These are phyloP conservation scores for Sternarchorhynchus goeldii DNA, from an alignment of 2,797 vertebrate genomes.

Conservation along the genomic window DNA sequence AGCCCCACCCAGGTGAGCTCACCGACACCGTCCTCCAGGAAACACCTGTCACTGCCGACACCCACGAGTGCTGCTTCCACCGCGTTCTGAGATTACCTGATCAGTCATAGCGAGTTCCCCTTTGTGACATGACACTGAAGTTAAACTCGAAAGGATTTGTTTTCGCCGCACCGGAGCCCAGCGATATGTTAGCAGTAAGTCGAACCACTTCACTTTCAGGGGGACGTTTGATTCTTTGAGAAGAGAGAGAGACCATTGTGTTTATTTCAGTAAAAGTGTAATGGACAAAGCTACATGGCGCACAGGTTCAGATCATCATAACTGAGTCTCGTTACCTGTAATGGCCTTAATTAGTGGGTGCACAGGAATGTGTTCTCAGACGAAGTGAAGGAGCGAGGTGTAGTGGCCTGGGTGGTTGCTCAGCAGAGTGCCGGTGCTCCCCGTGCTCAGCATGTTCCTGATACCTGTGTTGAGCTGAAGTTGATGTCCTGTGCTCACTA, in stretches of 20 bases:
- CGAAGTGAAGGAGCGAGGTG: background rate
- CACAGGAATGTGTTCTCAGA: background rate
- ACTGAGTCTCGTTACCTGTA: too few species aligned
- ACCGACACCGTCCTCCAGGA: constrained; percentile 57
- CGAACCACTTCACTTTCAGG: background rate
- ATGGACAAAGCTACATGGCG: too few species aligned
- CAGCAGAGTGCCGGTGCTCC: background rate
- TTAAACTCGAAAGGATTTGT: background rate
- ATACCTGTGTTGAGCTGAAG: constrained; percentile 33
- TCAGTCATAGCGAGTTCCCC: constrained; percentile 61
- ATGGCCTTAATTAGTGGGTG: background rate
- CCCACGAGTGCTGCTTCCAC: constrained; percentile 26
- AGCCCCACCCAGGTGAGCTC: constrained; percentile 67
- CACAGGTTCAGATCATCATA: too few species aligned
- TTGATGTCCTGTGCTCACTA: constrained; percentile 6
- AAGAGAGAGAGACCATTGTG: background rate
- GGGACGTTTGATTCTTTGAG: background rate
- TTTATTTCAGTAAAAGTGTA: background rate
- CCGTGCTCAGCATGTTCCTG: too few species aligned
- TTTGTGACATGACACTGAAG: background rate
- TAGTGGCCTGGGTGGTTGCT: background rate
- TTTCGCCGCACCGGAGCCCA: background rate
- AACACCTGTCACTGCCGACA: constrained; percentile 60
- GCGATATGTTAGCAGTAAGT: background rate
- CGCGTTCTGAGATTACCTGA: constrained; percentile 50